These are phyloP conservation scores for Noctua janthina DNA, from an alignment of 2,888 invertebrate species.

Conservation along the genomic window DNA sequence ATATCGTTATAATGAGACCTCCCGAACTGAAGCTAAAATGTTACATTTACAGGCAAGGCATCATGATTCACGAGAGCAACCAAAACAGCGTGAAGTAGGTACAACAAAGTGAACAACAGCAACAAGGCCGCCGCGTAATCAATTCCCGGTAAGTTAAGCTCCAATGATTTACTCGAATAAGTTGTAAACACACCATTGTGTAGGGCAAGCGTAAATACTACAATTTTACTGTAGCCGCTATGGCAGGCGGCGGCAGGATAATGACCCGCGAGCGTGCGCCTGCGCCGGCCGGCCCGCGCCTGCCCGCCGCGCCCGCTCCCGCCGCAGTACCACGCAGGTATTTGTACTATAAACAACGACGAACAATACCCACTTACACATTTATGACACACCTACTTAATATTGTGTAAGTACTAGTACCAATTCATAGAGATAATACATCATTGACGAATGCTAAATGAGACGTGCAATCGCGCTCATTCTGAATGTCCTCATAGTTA, in stretches of 20 bases:
- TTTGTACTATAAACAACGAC: constrained; percentile 66
- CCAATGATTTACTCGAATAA: constrained; percentile 68
- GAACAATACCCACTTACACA: constrained; percentile 67
- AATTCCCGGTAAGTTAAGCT: constrained; percentile 66
- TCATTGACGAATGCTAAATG: constrained; percentile 50
- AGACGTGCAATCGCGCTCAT: constrained; percentile 41
- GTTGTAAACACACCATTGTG: constrained; percentile 69
- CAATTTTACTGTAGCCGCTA: constrained; percentile 67
- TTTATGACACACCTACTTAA: constrained; percentile 70
- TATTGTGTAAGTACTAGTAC: constrained; percentile 64
- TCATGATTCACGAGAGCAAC: constrained; percentile 34
- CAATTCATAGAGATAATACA: constrained; percentile 53
- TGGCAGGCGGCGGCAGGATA: constrained; percentile 68
- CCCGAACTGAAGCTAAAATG: not conserved
- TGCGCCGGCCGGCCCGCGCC: constrained; percentile 57
- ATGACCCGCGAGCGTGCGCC: constrained; percentile 70
- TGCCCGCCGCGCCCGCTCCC: constrained; percentile 62
- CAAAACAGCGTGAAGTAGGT: constrained; percentile 22
- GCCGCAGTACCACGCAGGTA: constrained; percentile 71
- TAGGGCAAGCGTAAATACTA: constrained; percentile 68
- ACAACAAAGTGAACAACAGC: constrained; percentile 54
- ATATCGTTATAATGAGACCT: not conserved
- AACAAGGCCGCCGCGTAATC: constrained; percentile 65
- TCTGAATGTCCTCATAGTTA: constrained; percentile 30
- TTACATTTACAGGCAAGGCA: not conserved